Conservation (phyloP, 2,888 invertebrate genomes). For the Andrena minutula region DNA sequence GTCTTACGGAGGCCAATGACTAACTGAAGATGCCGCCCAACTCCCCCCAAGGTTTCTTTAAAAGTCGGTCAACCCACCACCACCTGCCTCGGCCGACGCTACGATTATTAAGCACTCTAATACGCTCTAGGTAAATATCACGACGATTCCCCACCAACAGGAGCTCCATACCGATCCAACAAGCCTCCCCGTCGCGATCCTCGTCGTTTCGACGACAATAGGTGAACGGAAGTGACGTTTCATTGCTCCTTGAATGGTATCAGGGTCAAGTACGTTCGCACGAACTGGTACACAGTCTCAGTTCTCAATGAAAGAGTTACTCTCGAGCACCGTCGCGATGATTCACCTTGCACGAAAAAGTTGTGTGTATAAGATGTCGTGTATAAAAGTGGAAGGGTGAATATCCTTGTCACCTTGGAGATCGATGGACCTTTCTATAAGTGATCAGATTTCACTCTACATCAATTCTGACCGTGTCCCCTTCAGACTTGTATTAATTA, state of each 20-base stretch:
- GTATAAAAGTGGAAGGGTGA: neutral
- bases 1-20: constrained; percentile 84
- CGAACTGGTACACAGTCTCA: constrained; percentile 22
- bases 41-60: constrained; percentile 81
- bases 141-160: constrained; percentile 52
- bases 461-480: neutral
- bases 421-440: constrained; percentile 2
- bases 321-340: constrained; percentile 40
- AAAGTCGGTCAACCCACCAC: constrained; percentile 83
- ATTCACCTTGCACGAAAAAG: constrained; percentile 54
- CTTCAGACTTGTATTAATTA: neutral
- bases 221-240: constrained; percentile 39
- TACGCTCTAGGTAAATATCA: constrained; percentile 74
- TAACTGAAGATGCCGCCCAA: constrained; percentile 84
- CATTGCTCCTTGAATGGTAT: constrained; percentile 50
- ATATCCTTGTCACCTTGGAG: neutral
- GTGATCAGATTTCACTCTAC: too few relatives aligned
- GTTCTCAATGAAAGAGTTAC: constrained; percentile 43
- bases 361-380: neutral
- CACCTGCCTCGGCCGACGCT: constrained; percentile 74
- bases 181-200: constrained; percentile 6
- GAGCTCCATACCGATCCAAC: neutral
- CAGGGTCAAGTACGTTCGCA: constrained; percentile 51
- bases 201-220: constrained; percentile 34
- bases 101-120: constrained; percentile 83